These are phyloP conservation scores for Hydrophis major DNA, from an alignment of 2,797 vertebrate species.

Conservation along the genomic window DNA sequence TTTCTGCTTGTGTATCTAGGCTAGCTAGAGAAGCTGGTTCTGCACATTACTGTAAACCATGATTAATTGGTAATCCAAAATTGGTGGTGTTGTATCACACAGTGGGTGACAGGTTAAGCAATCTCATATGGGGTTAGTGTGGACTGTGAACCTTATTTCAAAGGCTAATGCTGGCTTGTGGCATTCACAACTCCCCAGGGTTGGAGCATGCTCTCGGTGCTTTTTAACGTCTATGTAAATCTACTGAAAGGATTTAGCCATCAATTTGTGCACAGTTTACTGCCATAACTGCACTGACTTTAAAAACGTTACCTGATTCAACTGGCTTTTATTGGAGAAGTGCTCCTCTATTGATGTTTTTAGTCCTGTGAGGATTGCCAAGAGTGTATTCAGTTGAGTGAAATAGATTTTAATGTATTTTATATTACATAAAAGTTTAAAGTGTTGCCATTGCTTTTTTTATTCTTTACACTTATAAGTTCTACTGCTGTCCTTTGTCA, in stretches of 20 bases:
- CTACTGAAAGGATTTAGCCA: not conserved
- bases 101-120: not conserved
- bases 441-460: not conserved
- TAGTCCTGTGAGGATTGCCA: not conserved
- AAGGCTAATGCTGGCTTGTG: not conserved
- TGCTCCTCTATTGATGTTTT: not conserved
- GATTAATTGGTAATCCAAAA: not conserved
- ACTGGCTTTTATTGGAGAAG: not conserved
- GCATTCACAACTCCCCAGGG: not conserved
- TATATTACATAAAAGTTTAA: not conserved
- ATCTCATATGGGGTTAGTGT: not conserved
- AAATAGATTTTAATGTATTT: not conserved
- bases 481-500: not conserved
- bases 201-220: not conserved
- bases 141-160: not conserved
- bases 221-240: not conserved
- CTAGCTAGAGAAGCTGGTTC: not conserved
- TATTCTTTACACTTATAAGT: not conserved
- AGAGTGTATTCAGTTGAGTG: not conserved
- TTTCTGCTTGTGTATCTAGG: not conserved
- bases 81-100: not conserved
- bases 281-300: not conserved
- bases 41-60: not conserved
- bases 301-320: not conserved
- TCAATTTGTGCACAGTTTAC: not conserved